phyloP scores from a whole-genome alignment of 1,140 invertebrate genomes.

The Littorina saxatilis region DNA sequence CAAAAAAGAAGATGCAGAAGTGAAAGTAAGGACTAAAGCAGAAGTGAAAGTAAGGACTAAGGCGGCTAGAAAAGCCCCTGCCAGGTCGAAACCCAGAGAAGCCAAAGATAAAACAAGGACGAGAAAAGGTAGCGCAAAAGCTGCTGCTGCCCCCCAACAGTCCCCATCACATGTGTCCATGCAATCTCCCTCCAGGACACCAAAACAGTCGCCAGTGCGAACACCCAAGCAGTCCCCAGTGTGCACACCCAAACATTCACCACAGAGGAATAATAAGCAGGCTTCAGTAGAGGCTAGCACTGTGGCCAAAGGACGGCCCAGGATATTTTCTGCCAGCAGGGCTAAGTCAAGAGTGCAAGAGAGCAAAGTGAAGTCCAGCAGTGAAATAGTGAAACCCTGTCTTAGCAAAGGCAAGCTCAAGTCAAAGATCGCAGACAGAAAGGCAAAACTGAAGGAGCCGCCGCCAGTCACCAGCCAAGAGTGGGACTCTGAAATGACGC shows the following conservation, averaged over 20 bases:
- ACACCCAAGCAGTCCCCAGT: not conserved
- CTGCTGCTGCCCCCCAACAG: not conserved
- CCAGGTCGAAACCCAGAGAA: not conserved
- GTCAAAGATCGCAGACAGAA: not conserved
- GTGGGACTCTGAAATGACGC: constrained; percentile 32
- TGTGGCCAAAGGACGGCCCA: not conserved
- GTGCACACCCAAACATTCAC: not conserved
- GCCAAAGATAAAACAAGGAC: constrained; percentile 30
- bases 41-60: not conserved
- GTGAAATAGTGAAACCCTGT: not conserved
- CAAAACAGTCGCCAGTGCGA: constrained; percentile 7
- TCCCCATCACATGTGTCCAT: not conserved
- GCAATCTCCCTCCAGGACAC: not conserved
- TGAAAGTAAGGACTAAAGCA: not conserved
- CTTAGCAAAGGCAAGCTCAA: constrained; percentile 5
- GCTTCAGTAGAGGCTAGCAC: not conserved
- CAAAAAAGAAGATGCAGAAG: not conserved
- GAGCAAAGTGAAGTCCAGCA: constrained; percentile 4
- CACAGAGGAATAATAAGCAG: no score
- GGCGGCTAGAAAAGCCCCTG: not conserved
- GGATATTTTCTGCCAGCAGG: constrained; percentile 20
- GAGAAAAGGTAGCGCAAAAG: not conserved
- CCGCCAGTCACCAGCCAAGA: not conserved
- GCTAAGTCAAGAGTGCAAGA: not conserved
- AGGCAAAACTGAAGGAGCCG: not conserved